Conservation (phyloP, 2,113 vertebrate species). For the Sisor rabdophorus region DNA sequence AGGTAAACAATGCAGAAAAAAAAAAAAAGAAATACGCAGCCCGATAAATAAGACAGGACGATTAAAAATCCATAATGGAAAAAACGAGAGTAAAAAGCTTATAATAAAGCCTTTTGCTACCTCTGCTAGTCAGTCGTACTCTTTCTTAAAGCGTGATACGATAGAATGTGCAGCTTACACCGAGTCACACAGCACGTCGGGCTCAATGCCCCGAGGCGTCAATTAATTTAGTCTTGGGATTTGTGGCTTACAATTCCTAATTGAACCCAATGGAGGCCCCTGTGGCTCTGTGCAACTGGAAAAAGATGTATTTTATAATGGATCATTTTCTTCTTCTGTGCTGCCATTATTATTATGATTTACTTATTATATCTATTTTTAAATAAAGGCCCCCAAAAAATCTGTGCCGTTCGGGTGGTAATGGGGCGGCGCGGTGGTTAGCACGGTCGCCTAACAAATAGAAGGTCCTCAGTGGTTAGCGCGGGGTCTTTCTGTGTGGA, state of each 20-base stretch:
- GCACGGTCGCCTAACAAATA: no score
- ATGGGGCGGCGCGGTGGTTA: no score
- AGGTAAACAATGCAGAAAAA: conserved; percentile 47
- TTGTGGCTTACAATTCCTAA: conserved; percentile 74
- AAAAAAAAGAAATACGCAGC: conserved; percentile 51
- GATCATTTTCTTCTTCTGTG: conserved; percentile 57
- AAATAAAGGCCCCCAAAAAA: no score
- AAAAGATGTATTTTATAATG: conserved; percentile 68
- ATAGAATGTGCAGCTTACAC: conserved; percentile 63
- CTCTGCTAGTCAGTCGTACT: conserved; percentile 38
- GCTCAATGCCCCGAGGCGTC: conserved; percentile 71
- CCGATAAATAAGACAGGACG: conserved; percentile 54
- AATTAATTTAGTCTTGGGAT: conserved; percentile 80
- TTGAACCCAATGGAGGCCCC: conserved; percentile 75
- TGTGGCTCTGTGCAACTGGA: conserved; percentile 66
- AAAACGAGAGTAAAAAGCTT: conserved; percentile 60
- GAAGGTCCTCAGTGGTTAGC: no score
- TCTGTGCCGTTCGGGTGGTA: no score
- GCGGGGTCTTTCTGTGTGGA: no score
- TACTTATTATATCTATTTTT: conserved; percentile 53
- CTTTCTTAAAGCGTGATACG: conserved; percentile 67
- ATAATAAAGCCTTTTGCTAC: conserved; percentile 53
- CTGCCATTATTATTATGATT: not conserved
- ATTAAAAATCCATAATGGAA: conserved; percentile 62
- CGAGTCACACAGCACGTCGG: conserved; percentile 61